Conservation (phyloP, 2,113 vertebrate species). For the Ia io region DNA sequence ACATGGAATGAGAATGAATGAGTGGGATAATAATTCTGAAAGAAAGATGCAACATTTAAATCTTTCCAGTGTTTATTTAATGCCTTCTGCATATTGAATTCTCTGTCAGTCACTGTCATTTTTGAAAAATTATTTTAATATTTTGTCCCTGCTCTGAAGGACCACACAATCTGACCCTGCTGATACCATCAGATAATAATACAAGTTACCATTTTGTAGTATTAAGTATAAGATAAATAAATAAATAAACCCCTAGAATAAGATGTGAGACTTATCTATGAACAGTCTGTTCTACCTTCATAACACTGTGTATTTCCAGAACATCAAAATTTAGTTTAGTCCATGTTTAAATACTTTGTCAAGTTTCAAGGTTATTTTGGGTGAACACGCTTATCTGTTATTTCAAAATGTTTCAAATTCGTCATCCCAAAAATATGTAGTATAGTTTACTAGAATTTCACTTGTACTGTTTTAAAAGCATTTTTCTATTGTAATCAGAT, state of each 20-base stretch:
- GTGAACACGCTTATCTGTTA: background rate
- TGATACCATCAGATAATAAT: background rate
- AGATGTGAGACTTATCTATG: background rate
- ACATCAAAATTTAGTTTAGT: constrained; percentile 8
- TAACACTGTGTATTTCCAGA: background rate
- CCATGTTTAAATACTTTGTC: background rate
- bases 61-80: background rate
- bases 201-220: background rate
- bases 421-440: background rate
- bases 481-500: background rate
- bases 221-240: background rate
- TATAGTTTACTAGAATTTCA: constrained; percentile 36
- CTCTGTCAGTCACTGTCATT: background rate
- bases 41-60: background rate
- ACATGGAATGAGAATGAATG: background rate
- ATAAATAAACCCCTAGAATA: background rate
- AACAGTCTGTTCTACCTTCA: background rate
- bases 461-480: background rate
- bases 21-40: background rate
- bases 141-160: background rate
- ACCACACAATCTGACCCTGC: background rate
- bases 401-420: constrained; percentile 32
- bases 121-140: background rate
- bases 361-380: constrained; percentile 11
- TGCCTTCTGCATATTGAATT: background rate